A percentile compares a stretch with the other conserved stretches of the same genome.
Conservation (phyloP, 2,113 vertebrate genomes). For the Periophthalmus modestus region DNA sequence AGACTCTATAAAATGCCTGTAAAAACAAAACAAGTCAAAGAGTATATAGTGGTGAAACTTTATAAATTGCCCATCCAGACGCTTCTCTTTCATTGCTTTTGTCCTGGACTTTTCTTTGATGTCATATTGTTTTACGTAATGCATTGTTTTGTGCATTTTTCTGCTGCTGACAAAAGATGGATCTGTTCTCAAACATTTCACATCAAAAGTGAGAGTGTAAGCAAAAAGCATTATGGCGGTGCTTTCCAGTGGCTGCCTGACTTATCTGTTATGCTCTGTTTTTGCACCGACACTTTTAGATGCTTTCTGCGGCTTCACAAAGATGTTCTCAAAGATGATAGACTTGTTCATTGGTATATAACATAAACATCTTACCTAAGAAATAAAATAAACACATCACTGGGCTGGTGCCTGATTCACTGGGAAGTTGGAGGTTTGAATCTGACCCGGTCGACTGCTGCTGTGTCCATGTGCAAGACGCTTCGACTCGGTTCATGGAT, state of each 20-base stretch:
- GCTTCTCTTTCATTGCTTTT: conserved; percentile 11
- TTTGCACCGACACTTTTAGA: conserved; percentile 6
- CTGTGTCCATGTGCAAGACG: no score
- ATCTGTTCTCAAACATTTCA: conserved; percentile 50
- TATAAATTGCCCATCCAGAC: conserved; percentile 29
- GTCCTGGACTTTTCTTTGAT: conserved; percentile 42
- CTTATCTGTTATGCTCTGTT: conserved; percentile 25
- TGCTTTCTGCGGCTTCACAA: not conserved
- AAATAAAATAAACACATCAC: not conserved
- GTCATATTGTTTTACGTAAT: conserved; percentile 22
- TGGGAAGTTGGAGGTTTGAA: no score
- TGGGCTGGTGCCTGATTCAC: not conserved
- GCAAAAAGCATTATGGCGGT: conserved; percentile 12
- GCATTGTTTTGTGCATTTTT: conserved; percentile 1
- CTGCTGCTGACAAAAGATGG: conserved; percentile 21
- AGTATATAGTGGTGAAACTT: conserved; percentile 40
- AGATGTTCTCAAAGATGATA: not conserved
- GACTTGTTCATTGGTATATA: not conserved
- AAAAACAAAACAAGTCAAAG: conserved; percentile 46
- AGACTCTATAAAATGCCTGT: conserved; percentile 6
- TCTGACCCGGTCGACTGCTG: no score
- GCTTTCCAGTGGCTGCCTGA: conserved; percentile 15
- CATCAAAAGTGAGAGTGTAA: conserved; percentile 50
- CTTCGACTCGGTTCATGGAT: no score
- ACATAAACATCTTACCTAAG: not conserved